These are phyloP conservation scores for Mergus octosetaceus DNA, from an alignment of 2,797 vertebrate genomes.

Conservation along the genomic window DNA sequence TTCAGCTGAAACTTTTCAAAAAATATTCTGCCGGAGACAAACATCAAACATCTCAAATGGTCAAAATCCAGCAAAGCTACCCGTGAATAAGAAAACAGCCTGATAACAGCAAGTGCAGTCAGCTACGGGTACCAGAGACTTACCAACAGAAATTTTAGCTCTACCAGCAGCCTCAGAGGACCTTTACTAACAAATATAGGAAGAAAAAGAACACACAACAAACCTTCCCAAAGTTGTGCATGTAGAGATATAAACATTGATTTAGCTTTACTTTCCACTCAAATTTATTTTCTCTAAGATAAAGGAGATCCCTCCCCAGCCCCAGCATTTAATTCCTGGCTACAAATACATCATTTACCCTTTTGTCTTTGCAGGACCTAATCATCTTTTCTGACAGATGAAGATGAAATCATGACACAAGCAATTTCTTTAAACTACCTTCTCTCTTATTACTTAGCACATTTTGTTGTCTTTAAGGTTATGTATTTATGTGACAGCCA, in stretches of 20 bases:
- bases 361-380: constrained; percentile 36
- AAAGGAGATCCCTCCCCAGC: background rate
- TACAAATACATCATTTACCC: background rate
- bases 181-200: background rate
- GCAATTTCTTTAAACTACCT: constrained; percentile 17
- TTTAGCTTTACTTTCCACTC: background rate
- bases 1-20: background rate
- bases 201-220: background rate
- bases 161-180: background rate
- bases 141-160: background rate
- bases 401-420: background rate
- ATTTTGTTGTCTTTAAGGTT: constrained; percentile 8
- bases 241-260: background rate
- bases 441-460: constrained; percentile 18
- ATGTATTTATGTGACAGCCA: constrained; percentile 23
- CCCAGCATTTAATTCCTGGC: background rate
- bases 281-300: background rate
- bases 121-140: background rate
- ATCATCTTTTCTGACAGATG: constrained; percentile 17
- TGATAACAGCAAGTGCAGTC: background rate
- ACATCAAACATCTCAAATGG: background rate
- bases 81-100: background rate
- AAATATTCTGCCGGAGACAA: background rate
- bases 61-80: background rate
- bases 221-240: accelerated